These are phyloP conservation scores for Ypsolopha sequella DNA, from an alignment of 2,888 invertebrate species.

Conservation along the genomic window DNA sequence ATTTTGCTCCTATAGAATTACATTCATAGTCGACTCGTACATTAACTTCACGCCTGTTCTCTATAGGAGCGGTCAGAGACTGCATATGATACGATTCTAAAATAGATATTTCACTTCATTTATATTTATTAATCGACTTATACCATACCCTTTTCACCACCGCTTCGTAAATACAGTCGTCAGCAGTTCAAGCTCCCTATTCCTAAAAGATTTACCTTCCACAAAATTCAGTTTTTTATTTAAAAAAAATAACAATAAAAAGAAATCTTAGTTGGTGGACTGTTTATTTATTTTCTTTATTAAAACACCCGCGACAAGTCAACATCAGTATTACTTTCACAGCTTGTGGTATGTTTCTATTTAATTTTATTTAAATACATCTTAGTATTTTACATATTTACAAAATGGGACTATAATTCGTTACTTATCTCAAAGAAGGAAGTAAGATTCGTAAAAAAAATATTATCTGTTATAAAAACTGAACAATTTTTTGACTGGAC, in stretches of 20 bases:
- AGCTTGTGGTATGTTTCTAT: neutral
- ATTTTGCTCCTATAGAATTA: no score
- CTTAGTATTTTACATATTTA: slow-evolving; percentile 4
- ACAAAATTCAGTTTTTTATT: neutral
- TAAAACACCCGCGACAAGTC: slow-evolving; percentile 64
- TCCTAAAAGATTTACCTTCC: slow-evolving; percentile 5
- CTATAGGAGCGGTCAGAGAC: no score
- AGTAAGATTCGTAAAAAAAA: neutral
- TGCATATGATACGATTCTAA: no score
- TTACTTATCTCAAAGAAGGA: neutral
- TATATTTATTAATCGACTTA: no score
- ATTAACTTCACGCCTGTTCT: no score
- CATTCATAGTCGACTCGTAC: no score
- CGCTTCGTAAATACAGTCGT: no score
- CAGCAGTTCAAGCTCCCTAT: no score
- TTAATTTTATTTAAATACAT: neutral
- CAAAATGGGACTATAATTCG: neutral
- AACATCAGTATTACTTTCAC: slow-evolving; percentile 1
- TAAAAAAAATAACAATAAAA: slow-evolving; percentile 22
- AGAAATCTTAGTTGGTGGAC: slow-evolving; percentile 22
- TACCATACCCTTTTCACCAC: no score
- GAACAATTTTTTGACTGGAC: neutral
- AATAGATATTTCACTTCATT: no score
- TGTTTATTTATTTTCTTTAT: slow-evolving; percentile 38
- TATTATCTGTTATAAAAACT: neutral